Conservation (phyloP, 2,888 invertebrate species). For the Hybos culiciformis region DNA sequence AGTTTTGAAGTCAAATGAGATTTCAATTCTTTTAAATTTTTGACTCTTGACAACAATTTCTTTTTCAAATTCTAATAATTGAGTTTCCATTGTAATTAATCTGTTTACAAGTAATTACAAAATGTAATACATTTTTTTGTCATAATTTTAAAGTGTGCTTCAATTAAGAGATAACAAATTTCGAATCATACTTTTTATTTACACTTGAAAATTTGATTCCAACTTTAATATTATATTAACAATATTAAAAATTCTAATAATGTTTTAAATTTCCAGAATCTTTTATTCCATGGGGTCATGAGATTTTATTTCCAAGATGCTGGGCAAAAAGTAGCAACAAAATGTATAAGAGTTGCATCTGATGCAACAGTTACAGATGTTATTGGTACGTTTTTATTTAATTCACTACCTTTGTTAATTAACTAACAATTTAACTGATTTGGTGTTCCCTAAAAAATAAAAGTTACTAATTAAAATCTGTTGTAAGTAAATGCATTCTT, state of each 20-base stretch:
- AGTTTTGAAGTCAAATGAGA: constrained; percentile 4
- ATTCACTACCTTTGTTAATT: background rate
- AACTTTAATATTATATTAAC: too few species aligned
- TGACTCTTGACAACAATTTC: background rate
- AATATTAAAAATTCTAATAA: too few species aligned
- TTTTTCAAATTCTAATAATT: background rate
- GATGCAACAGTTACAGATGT: constrained; percentile 94
- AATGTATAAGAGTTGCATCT: constrained; percentile 95
- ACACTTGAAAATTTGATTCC: too few species aligned
- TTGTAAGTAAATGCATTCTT: too few species aligned
- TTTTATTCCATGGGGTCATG: constrained; percentile 99
- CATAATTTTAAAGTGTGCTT: constrained; percentile 1
- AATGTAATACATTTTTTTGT: background rate
- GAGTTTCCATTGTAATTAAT: background rate
- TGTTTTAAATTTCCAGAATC: constrained; percentile 78
- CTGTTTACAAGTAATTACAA: background rate
- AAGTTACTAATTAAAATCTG: too few species aligned
- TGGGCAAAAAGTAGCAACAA: constrained; percentile 96
- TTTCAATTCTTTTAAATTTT: constrained; percentile 2
- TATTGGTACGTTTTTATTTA: constrained; percentile 45
- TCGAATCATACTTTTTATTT: too few species aligned
- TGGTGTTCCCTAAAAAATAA: background rate
- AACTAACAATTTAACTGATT: background rate
- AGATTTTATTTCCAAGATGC: constrained; percentile 99
- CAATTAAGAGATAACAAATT: too few species aligned